These are phyloP conservation scores for Leptopilina drosophilae DNA, from an alignment of 2,888 invertebrate species.

Conservation along the genomic window DNA sequence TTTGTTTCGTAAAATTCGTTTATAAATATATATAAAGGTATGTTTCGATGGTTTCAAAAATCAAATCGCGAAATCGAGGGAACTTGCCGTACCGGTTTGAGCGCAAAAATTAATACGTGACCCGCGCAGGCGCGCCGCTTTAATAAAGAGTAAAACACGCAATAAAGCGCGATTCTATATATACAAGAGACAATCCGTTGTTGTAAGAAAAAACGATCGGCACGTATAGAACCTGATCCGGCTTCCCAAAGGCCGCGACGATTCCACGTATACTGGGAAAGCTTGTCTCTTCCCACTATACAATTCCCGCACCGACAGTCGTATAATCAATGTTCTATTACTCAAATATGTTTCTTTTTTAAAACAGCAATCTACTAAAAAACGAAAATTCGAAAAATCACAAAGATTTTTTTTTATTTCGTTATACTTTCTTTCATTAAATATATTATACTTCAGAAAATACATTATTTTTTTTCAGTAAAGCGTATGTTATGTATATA, in stretches of 20 bases:
- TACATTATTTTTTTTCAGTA: too few relatives aligned
- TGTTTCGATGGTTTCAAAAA: conserved; percentile 43
- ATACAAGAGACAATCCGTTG: conserved; percentile 55
- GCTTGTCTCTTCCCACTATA: conserved; percentile 50
- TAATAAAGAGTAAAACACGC: conserved; percentile 47
- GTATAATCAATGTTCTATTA: conserved; percentile 39
- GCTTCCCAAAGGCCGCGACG: conserved; percentile 64
- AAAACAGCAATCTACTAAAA: background rate
- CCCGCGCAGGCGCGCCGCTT: conserved; percentile 53
- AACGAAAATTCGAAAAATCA: too few relatives aligned
- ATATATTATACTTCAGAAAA: too few relatives aligned
- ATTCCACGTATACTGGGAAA: conserved; percentile 59
- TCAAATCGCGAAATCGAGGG: conserved; percentile 64
- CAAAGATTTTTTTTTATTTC: too few relatives aligned
- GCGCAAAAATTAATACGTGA: conserved; percentile 71
- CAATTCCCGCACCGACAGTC: conserved; percentile 37
- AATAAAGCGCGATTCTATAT: conserved; percentile 49
- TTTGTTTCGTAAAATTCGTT: conserved; percentile 15
- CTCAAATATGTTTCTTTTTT: background rate
- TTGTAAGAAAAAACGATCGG: conserved; percentile 57
- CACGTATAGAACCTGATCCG: conserved; percentile 66
- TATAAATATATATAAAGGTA: background rate
- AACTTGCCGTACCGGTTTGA: conserved; percentile 68
- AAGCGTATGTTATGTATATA: too few relatives aligned
- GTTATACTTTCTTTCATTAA: too few relatives aligned